Conservation (phyloP, 1,140 invertebrate genomes). For the Vollenhovia emeryi region DNA sequence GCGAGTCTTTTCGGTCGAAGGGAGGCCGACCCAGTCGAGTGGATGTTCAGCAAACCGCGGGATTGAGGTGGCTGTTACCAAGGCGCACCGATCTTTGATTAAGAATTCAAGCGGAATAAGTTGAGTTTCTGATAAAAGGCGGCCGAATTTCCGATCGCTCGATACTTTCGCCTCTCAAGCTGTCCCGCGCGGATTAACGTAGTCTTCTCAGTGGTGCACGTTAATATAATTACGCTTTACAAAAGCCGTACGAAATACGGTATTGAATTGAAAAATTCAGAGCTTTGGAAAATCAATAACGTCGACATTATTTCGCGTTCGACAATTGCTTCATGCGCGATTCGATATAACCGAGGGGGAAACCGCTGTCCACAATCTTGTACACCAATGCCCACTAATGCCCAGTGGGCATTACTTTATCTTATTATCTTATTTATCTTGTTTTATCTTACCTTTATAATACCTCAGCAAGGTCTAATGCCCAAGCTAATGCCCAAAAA, state of each 20-base stretch:
- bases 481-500: too few relatives aligned
- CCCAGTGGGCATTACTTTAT: too few relatives aligned
- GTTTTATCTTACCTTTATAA: too few relatives aligned
- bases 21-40: slow-evolving; percentile 59
- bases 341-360: too few relatives aligned
- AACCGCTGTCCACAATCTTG: too few relatives aligned
- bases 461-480: too few relatives aligned
- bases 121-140: slow-evolving; percentile 69
- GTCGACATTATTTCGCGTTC: slow-evolving; percentile 19
- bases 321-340: neutral
- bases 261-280: neutral
- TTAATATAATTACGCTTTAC: neutral
- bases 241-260: neutral
- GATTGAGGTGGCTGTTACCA: slow-evolving; percentile 68
- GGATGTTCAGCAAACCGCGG: slow-evolving; percentile 60
- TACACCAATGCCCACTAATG: too few relatives aligned
- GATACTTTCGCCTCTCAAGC: slow-evolving; percentile 3
- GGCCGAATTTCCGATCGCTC: slow-evolving; percentile 50
- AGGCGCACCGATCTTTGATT: slow-evolving; percentile 68
- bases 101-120: slow-evolving; percentile 76
- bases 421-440: too few relatives aligned
- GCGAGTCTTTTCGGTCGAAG: slow-evolving; percentile 46
- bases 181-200: neutral
- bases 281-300: neutral
- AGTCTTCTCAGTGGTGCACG: neutral